phyloP scores from a whole-genome alignment of 2,797 vertebrate species.

The Trachops cirrhosus region DNA sequence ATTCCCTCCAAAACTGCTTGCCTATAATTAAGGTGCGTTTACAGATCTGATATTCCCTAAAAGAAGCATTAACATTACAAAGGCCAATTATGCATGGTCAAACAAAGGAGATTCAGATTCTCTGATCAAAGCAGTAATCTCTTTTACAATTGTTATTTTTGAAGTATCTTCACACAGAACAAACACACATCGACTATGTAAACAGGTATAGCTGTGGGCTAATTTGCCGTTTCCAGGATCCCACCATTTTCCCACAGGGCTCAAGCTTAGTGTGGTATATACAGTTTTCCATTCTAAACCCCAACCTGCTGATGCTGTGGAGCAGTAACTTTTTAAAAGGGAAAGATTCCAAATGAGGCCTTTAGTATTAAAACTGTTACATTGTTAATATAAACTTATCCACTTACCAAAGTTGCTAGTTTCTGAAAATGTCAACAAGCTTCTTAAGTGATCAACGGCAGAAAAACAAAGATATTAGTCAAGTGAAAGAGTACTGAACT shows the following conservation, averaged over 20 bases:
- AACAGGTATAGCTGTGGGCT: conserved; percentile 76
- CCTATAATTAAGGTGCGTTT: conserved; percentile 86
- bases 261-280: neutral
- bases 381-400: neutral
- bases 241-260: conserved; percentile 51
- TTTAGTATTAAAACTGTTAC: neutral
- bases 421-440: neutral
- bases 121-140: conserved; percentile 84
- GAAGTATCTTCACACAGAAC: conserved; percentile 81
- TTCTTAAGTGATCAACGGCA: conserved; percentile 41
- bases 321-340: neutral
- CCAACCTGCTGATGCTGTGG: neutral
- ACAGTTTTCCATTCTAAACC: neutral
- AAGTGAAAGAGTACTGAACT: neutral
- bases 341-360: neutral
- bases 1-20: conserved; percentile 82
- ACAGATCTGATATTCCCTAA: conserved; percentile 83
- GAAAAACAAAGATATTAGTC: neutral
- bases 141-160: conserved; percentile 83
- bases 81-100: conserved; percentile 85
- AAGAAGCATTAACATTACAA: conserved; percentile 83
- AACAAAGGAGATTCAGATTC: conserved; percentile 83
- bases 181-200: conserved; percentile 70
- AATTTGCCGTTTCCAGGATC: conserved; percentile 71
- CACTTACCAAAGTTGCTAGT: neutral